phyloP scores from a whole-genome alignment of 2,888 invertebrate species.

The Oasisia sp. region DNA sequence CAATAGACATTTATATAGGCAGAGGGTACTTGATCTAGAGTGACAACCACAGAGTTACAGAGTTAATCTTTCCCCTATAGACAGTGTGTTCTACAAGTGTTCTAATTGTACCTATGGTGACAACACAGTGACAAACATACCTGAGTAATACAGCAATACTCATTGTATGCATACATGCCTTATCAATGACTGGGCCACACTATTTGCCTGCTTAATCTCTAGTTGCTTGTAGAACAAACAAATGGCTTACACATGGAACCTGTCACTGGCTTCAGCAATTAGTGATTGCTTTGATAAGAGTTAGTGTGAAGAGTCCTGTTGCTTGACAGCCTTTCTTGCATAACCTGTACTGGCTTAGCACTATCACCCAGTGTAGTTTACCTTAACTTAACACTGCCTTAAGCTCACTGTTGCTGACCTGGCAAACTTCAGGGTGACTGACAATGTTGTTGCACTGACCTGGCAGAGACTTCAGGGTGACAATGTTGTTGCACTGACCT shows the following conservation, averaged over 20 bases:
- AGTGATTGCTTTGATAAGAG: constrained; percentile 8
- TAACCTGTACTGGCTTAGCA: not conserved
- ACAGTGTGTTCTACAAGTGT: too few species aligned
- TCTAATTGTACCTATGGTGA: too few species aligned
- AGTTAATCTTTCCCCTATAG: too few species aligned
- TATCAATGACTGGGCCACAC: not conserved
- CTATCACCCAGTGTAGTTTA: not conserved
- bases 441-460: too few species aligned
- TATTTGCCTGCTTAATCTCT: not conserved
- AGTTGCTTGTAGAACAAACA: not conserved
- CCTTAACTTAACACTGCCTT: not conserved
- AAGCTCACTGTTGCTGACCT: not conserved
- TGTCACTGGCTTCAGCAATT: not conserved
- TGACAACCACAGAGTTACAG: too few species aligned
- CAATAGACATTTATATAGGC: not conserved
- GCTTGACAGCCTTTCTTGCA: not conserved
- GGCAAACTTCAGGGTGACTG: too few species aligned
- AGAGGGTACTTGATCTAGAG: not conserved
- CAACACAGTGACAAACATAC: too few species aligned
- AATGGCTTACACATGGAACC: not conserved
- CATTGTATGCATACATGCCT: not conserved
- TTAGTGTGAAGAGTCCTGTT: not conserved
- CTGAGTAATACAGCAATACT: too few species aligned
- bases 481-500: too few species aligned
- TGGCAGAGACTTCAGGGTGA: too few species aligned